Conservation (phyloP, 2,797 vertebrate genomes). For the Oreochromis grahami region DNA sequence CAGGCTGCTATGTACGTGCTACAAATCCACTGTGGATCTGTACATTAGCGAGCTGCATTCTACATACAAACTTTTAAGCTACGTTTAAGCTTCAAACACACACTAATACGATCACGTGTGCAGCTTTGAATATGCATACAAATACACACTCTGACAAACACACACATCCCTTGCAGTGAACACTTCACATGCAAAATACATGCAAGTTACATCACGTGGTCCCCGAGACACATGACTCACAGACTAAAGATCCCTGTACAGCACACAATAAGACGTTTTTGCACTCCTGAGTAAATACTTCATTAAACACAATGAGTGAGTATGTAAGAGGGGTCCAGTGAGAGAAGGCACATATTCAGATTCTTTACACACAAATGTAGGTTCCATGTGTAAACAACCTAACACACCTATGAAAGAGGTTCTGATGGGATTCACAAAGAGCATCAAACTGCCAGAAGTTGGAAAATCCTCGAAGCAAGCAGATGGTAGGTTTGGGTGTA, state of each 20-base stretch:
- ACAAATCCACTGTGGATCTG: not conserved
- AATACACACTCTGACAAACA: not conserved
- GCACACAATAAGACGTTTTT: not conserved
- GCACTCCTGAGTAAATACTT: constrained; percentile 17
- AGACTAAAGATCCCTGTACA: not conserved
- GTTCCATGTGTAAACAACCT: not conserved
- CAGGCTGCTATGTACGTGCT: not conserved
- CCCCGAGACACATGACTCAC: constrained; percentile 1
- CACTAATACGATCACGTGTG: not conserved
- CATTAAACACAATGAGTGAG: constrained; percentile 15
- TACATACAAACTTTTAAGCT: not conserved
- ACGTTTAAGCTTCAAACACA: not conserved
- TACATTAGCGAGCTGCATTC: not conserved
- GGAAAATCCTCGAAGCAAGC: constrained; percentile 14
- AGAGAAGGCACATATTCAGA: not conserved
- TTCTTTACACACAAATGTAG: not conserved
- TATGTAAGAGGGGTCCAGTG: not conserved
- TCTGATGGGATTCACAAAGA: constrained; percentile 3
- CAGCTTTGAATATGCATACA: not conserved
- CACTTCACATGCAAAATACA: constrained; percentile 45
- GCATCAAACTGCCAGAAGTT: not conserved
- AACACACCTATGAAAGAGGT: not conserved
- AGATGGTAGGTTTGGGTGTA: too few species aligned
- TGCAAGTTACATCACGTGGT: constrained; percentile 36
- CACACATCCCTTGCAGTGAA: not conserved